phyloP scores from a whole-genome alignment of 2,797 vertebrate species.

The Lepus townsendii region DNA sequence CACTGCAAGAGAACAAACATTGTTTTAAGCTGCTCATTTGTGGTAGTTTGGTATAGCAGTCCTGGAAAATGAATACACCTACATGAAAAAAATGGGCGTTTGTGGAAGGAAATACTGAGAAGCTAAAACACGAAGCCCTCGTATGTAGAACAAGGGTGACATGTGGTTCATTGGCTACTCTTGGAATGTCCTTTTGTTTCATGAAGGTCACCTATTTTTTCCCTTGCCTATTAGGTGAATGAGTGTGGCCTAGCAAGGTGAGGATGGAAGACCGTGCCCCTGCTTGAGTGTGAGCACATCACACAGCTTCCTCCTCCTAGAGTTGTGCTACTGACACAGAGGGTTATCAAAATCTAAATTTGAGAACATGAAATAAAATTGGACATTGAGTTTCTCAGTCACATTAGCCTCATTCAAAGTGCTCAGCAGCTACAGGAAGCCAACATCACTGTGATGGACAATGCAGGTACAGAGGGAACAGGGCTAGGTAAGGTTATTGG shows the following conservation, averaged over 20 bases:
- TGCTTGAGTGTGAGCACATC: background rate
- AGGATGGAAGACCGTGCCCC: too few relatives aligned
- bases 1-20: background rate
- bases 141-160: background rate
- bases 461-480: background rate
- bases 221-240: background rate
- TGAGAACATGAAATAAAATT: background rate
- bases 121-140: background rate
- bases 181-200: background rate
- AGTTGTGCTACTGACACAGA: background rate
- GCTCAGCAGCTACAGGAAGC: background rate
- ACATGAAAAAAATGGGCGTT: background rate
- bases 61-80: background rate
- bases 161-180: background rate
- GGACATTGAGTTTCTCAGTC: background rate
- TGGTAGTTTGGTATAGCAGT: background rate
- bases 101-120: conserved; percentile 10
- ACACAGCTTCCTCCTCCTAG: background rate
- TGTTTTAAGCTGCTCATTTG: conserved; percentile 12
- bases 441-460: background rate
- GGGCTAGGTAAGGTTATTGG: background rate
- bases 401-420: background rate
- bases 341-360: background rate
- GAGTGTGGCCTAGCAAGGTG: background rate
- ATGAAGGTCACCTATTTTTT: background rate